Conservation (phyloP, 2,888 invertebrate genomes). For the Drosophila formosana region DNA sequence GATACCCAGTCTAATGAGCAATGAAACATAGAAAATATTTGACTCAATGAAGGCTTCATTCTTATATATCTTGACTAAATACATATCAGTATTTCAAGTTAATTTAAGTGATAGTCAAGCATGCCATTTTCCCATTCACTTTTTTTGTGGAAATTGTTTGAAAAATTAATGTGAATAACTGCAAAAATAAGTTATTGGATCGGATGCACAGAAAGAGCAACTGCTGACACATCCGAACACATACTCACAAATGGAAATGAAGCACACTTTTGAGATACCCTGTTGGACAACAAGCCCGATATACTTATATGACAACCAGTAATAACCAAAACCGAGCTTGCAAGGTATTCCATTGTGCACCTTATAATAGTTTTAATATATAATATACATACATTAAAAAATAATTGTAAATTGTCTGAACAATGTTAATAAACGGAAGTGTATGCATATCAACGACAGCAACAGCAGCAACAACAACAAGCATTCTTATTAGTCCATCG, state of each 20-base stretch:
- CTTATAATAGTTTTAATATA: constrained; percentile 27
- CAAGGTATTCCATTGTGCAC: constrained; percentile 10
- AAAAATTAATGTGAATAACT: constrained; percentile 51
- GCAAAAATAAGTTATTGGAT: constrained; percentile 46
- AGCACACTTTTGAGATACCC: constrained; percentile 3
- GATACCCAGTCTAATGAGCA: constrained; percentile 1
- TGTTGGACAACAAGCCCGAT: background rate
- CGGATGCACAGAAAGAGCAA: constrained; percentile 50
- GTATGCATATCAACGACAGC: constrained; percentile 48
- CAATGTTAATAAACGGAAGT: constrained; percentile 68
- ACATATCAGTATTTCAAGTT: background rate
- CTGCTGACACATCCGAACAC: constrained; percentile 56
- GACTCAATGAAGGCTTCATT: background rate
- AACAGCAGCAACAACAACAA: constrained; percentile 16
- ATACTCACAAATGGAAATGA: background rate
- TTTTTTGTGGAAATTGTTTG: constrained; percentile 26
- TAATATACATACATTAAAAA: constrained; percentile 52
- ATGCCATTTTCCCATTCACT: constrained; percentile 6
- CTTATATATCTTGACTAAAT: background rate
- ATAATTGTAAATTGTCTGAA: constrained; percentile 20
- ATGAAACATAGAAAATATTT: too few species aligned
- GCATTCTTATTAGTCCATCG: constrained; percentile 65
- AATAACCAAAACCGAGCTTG: too few species aligned
- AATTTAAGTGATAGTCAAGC: constrained; percentile 9
- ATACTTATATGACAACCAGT: background rate